Evolutionary conservation across 2,888 invertebrate genomes (phyloP).

Genomic region (Trissolcus japonicus): DNA sequence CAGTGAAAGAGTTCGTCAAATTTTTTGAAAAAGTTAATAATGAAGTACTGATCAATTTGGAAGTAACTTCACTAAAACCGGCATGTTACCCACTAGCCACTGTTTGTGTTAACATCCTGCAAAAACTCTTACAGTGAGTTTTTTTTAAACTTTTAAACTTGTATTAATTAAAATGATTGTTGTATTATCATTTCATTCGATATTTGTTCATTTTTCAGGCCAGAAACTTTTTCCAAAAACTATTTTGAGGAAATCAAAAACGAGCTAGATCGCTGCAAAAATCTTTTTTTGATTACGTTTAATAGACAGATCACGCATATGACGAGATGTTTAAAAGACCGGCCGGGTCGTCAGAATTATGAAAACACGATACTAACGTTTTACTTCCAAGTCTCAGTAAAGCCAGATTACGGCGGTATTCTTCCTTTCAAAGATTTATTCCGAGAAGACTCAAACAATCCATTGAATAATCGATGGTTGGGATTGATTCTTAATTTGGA

Average conservation of each 20-base stretch:
- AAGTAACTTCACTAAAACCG: slow-evolving; percentile 56
- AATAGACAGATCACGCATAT: slow-evolving; percentile 52
- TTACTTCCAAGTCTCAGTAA: slow-evolving; percentile 15
- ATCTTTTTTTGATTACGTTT: slow-evolving; percentile 35
- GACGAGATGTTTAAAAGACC: slow-evolving; percentile 59
- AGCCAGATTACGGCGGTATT: no score
- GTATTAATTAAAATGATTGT: no score
- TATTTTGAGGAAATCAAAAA: neutral
- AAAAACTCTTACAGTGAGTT: slow-evolving; percentile 54
- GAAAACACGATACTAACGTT: slow-evolving; percentile 62
- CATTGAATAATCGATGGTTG: no score
- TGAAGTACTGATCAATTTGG: slow-evolving; percentile 64
- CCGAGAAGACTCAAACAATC: no score
- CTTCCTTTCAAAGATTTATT: no score
- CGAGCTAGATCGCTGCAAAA: neutral
- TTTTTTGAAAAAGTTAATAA: slow-evolving; percentile 61
- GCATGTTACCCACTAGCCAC: slow-evolving; percentile 69
- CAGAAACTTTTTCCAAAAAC: neutral
- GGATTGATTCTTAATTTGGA: no score
- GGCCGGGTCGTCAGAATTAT: slow-evolving; percentile 68
- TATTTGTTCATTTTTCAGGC: neutral
- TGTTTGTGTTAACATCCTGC: slow-evolving; percentile 62
- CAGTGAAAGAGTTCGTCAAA: slow-evolving; percentile 46
- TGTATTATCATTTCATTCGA: no score
- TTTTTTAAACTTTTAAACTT: neutral